These are phyloP conservation scores for Holothuria glaberrima DNA, from an alignment of 35 echinoderm and acorn worm genomes.

Conservation along the genomic window DNA sequence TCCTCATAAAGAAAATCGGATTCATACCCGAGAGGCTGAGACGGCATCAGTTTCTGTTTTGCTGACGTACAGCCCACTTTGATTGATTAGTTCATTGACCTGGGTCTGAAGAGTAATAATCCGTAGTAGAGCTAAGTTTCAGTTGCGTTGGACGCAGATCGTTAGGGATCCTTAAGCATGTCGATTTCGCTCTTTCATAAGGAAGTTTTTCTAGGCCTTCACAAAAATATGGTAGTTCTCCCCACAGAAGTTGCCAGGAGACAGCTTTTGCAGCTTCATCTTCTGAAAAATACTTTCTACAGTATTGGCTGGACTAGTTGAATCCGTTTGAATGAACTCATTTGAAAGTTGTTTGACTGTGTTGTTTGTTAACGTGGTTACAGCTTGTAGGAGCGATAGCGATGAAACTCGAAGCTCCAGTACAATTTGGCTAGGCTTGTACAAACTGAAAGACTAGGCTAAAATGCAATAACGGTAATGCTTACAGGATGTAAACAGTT, in stretches of 20 bases:
- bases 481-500: not conserved
- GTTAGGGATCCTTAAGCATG: conserved; percentile 9
- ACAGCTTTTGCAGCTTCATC: not conserved
- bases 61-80: not conserved
- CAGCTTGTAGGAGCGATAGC: conserved; percentile 8
- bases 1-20: not conserved
- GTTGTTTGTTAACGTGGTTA: too few species aligned
- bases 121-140: too few species aligned
- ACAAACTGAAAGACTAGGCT: not conserved
- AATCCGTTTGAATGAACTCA: too few species aligned
- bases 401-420: not conserved
- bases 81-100: conserved; percentile 10
- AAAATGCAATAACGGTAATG: too few species aligned
- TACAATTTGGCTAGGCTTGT: conserved; percentile 11
- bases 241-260: not conserved
- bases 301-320: not conserved
- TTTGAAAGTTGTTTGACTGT: too few species aligned
- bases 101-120: not conserved
- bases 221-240: conserved; percentile 14
- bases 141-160: not conserved
- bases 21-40: not conserved
- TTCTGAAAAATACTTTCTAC: not conserved
- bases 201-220: not conserved
- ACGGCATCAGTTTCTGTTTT: not conserved
- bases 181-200: not conserved